These are phyloP conservation scores for Channa striata DNA, from an alignment of 2,797 vertebrate genomes.

Conservation along the genomic window DNA sequence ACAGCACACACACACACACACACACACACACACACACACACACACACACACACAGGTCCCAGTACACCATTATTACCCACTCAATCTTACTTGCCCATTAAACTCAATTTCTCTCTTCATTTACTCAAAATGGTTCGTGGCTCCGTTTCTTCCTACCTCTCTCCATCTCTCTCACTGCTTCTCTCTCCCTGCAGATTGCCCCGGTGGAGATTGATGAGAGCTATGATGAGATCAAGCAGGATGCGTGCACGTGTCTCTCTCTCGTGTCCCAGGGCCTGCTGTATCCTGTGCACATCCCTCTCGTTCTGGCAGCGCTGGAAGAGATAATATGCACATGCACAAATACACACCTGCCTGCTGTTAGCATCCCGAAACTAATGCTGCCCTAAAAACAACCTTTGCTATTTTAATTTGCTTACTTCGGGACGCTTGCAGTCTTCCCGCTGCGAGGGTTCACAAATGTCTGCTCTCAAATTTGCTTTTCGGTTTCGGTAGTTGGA, in stretches of 20 bases:
- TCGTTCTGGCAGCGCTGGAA: constrained; percentile 92
- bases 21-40: constrained; percentile 41
- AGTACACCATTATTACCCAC: constrained; percentile 79
- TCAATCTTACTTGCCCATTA: constrained; percentile 83
- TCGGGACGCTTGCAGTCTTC: constrained; percentile 25
- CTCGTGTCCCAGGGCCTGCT: constrained; percentile 98
- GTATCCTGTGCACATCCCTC: constrained; percentile 95
- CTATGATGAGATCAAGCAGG: constrained; percentile 98
- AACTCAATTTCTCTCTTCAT: constrained; percentile 85
- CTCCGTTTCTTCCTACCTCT: constrained; percentile 66
- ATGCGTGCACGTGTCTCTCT: constrained; percentile 96
- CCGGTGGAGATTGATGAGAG: constrained; percentile 97
- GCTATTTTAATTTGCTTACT: constrained; percentile 50
- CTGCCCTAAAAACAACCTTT: constrained; percentile 55
- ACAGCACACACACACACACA: constrained; percentile 39
- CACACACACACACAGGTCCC: constrained; percentile 47
- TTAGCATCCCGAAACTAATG: constrained; percentile 51
- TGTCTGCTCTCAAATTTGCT: neutral
- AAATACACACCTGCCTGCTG: constrained; percentile 52
- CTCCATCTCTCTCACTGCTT: constrained; percentile 45
- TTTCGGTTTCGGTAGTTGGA: neutral
- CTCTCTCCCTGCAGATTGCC: constrained; percentile 88
- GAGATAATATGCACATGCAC: constrained; percentile 82
- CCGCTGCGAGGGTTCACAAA: constrained; percentile 17
- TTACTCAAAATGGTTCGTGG: constrained; percentile 79